Percentiles rank a stretch among this genome's conserved stretches.
Conservation (phyloP, 2,113 vertebrate species). For the Cariama cristata region DNA sequence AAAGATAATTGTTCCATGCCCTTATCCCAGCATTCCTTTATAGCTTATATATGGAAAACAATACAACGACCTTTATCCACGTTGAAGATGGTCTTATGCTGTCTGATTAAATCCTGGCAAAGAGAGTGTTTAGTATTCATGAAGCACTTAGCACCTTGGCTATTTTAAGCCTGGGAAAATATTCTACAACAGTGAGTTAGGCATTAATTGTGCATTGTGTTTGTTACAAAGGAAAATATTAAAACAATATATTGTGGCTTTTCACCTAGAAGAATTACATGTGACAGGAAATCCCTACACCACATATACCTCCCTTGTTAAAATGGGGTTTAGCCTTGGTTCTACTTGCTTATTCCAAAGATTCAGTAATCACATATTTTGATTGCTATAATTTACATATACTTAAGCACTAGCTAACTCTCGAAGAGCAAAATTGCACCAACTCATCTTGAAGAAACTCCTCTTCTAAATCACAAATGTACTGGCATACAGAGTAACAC, state of each 20-base stretch:
- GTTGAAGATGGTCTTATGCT: not conserved
- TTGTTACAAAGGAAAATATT: conserved; percentile 43
- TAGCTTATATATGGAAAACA: not conserved
- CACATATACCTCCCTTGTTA: not conserved
- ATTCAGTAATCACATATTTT: conserved; percentile 2
- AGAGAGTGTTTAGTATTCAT: not conserved
- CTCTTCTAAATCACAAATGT: not conserved
- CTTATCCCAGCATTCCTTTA: not conserved
- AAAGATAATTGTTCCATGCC: not conserved
- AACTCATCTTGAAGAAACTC: not conserved
- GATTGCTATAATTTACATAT: conserved; percentile 24
- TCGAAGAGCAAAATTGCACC: not conserved
- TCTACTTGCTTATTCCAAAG: conserved; percentile 25
- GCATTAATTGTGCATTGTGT: not conserved
- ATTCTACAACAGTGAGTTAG: not conserved
- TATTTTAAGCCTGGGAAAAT: not conserved
- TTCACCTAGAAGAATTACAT: conserved; percentile 47
- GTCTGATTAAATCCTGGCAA: conserved; percentile 19
- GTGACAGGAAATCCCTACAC: conserved; percentile 12
- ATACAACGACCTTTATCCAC: not conserved
- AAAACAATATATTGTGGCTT: conserved; percentile 10
- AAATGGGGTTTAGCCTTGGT: conserved; percentile 17
- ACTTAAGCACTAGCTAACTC: not conserved
- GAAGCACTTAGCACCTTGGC: not conserved
- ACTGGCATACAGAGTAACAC: not conserved